Conservation (phyloP, 2,113 vertebrate species). For the Bucco capensis region DNA sequence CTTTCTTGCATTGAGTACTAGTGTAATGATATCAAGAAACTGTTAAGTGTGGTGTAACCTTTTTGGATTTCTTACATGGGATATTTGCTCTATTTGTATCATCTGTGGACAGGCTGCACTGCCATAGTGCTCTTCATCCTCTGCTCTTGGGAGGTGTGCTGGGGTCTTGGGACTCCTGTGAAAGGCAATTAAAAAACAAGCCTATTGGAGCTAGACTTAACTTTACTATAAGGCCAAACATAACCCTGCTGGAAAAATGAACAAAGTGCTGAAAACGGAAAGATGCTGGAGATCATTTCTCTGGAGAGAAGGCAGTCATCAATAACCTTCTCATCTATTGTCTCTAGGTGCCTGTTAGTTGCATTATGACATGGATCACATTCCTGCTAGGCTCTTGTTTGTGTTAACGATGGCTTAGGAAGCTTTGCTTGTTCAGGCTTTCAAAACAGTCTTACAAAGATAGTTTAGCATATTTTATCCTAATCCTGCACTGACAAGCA, state of each 20-base stretch:
- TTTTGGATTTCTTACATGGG: not conserved
- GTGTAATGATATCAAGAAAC: not conserved
- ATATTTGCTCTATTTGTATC: not conserved
- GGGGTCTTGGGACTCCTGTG: not conserved
- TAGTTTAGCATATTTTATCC: not conserved
- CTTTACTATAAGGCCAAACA: not conserved
- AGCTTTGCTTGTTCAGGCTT: not conserved
- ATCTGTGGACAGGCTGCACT: not conserved
- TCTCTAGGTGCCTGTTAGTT: not conserved
- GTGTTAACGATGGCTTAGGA: not conserved
- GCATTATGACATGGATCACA: not conserved
- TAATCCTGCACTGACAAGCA: fast-evolving
- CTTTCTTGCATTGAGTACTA: not conserved
- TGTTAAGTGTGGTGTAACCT: not conserved
- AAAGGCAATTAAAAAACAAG: slow-evolving; percentile 5
- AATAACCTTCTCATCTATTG: not conserved
- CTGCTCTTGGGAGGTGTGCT: not conserved
- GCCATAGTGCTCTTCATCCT: not conserved
- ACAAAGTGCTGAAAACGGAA: not conserved
- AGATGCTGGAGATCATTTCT: not conserved
- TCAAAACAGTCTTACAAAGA: not conserved
- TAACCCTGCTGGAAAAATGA: not conserved
- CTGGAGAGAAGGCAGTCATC: not conserved
- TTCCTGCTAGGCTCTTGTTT: not conserved
- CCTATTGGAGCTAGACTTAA: not conserved